Conservation (phyloP, 2,113 vertebrate species). For the Oryzias celebensis region DNA sequence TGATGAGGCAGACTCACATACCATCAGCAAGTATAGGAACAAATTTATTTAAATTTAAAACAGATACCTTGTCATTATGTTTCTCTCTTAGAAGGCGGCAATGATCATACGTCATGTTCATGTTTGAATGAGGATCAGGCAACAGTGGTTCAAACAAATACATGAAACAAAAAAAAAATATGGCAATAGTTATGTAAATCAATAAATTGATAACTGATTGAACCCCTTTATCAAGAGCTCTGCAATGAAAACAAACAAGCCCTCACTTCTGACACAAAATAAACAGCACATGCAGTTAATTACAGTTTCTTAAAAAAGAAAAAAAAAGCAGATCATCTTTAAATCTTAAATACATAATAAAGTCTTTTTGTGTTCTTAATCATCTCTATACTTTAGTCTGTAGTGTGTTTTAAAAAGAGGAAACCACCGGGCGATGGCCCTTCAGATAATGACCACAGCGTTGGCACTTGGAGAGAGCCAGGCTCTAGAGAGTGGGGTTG, state of each 20-base stretch:
- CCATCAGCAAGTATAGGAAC: slow-evolving; percentile 83
- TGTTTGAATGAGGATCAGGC: slow-evolving; percentile 86
- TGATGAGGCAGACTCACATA: slow-evolving; percentile 47
- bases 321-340: slow-evolving; percentile 74
- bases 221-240: slow-evolving; percentile 63
- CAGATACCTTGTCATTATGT: slow-evolving; percentile 82
- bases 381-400: slow-evolving; percentile 74
- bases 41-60: slow-evolving; percentile 87
- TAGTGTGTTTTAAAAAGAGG: slow-evolving; percentile 67
- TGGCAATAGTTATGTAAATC: slow-evolving; percentile 82
- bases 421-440: slow-evolving; percentile 59
- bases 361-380: slow-evolving; percentile 71
- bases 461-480: slow-evolving; percentile 82
- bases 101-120: slow-evolving; percentile 84
- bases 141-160: slow-evolving; percentile 85
- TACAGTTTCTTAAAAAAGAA: slow-evolving; percentile 74
- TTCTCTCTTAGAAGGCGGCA: slow-evolving; percentile 84
- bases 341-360: slow-evolving; percentile 81
- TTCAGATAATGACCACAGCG: slow-evolving; percentile 69
- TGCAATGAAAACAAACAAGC: slow-evolving; percentile 71
- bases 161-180: slow-evolving; percentile 76
- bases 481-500: slow-evolving; percentile 78
- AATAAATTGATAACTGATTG: slow-evolving; percentile 72
- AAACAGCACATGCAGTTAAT: slow-evolving; percentile 83
- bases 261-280: slow-evolving; percentile 75